Evolutionary conservation across 2,888 invertebrate species (phyloP).

Genomic region (Diogma glabrata): DNA sequence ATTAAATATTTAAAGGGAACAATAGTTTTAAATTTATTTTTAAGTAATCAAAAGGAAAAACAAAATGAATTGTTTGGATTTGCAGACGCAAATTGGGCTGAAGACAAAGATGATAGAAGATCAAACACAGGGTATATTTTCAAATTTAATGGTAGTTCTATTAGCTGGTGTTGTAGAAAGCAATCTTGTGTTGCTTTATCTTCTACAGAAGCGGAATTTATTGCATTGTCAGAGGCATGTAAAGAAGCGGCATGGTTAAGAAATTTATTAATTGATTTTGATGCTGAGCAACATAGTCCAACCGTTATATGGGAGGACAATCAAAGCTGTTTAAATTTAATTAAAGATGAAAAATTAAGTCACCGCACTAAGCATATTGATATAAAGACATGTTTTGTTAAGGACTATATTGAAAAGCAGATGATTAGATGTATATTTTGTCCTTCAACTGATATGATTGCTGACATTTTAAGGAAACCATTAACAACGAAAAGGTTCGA

Average conservation of each 20-base stretch:
- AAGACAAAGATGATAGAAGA: constrained; percentile 20
- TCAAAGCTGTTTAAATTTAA: background rate
- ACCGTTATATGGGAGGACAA: background rate
- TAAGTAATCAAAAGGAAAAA: background rate
- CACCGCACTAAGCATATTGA: background rate
- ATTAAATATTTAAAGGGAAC: background rate
- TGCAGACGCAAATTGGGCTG: constrained; percentile 20
- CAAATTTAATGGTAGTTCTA: constrained; percentile 11
- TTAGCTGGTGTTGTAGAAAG: constrained; percentile 19
- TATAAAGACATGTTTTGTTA: background rate
- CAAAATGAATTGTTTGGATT: constrained; percentile 14
- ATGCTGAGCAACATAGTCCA: background rate
- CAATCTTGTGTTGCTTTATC: too few species aligned
- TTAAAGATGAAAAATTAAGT: background rate
- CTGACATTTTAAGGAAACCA: too few species aligned
- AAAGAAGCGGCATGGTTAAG: too few species aligned
- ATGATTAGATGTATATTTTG: background rate
- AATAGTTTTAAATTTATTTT: background rate
- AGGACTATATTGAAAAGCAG: background rate
- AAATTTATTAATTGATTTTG: background rate
- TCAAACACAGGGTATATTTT: constrained; percentile 23
- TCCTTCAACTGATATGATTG: too few species aligned
- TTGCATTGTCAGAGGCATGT: too few species aligned
- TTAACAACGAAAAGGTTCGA: too few species aligned
- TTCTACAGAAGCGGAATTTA: too few species aligned